Base-by-base conservation (phyloP, 2,797 vertebrate species). In the Melanotaenia pygmaea region DNA sequence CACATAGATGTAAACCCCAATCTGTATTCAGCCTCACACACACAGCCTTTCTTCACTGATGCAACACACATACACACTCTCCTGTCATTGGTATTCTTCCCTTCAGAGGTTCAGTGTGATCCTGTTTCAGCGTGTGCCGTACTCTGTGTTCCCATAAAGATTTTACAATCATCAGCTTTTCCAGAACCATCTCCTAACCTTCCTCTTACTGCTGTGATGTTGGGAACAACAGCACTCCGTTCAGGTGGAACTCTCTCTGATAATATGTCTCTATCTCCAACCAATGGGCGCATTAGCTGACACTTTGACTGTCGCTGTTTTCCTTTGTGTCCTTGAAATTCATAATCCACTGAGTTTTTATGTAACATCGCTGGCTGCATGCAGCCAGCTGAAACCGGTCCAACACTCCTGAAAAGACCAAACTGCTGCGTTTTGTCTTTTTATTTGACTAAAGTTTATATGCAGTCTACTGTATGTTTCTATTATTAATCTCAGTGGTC, bases 11-110 rank as follows among this genome's bases (percentile, higher is more conserved):
- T 75, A 77, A 85, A 70, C 20, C 72, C 61, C n/a, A 14, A 67
- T 83, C 71, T 85, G 78, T 75, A 79, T 70, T 81, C 86, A 75
- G 22, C 6, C 45, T 73, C 59, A 59, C 75, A 80, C 74, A 38
- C 77, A 38, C 14, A 1, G 26, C 0, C 51, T 70, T 58, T 28
- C 51, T 66, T 84, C 79, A 68, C 53, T 58, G 54, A 67, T 28
- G 51, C 64, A 47, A 59, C 35, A 59, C 40, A 57, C 45, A 40
- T 67, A 26, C 45, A 73, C 53, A 59, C 35, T 24, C 24, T 35
- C 37, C 26, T 38, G 47, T 67, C 53, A 47, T 59, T 37, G 4
- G 8, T 51, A 65, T 53, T 28, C 59, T 67, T 26, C 54, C 51
- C 74, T 32, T 66, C 68, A 54, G 45, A 62, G 38, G 43, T 43